Base-by-base conservation (phyloP, 2,888 invertebrate species). In the Trissonchulus latispiculum region DNA sequence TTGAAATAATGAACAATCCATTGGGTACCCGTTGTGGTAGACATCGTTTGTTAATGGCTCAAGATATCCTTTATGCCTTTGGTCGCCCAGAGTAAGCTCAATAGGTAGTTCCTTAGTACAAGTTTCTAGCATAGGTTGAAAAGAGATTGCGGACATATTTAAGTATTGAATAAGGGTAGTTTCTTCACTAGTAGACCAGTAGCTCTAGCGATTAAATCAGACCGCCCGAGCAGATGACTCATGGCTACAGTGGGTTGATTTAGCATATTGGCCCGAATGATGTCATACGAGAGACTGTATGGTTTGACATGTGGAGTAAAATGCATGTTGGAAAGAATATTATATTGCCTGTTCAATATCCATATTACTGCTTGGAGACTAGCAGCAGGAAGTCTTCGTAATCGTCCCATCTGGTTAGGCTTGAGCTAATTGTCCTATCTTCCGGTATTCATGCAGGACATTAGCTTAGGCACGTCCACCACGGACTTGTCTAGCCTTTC, bases 321-420 rank as follows among this genome's bases (percentile, higher is more conserved):
- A 18, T 31, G 64, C 64, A 64, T 64, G 64, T 15, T 64, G 29
- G 28, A 64, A 64, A 18, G 64, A 8, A n/a, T 31, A 64, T 8
- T n/a, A 29, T 31, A 64, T n/a, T 15, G 18, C 28, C 28, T 33
- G 31, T 15, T 64, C 31, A 15, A 64, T 15, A 64, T 64, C 64
- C 8, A 64, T 31, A 18, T 64, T 29, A 64, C 64, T 18, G 64
- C 64, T 64, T 64, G 64, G 15, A 64, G 33, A n/a, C 64, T 64
- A 31, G 33, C 29, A 64, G 64, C 64, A 15, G 28, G 33, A 15
- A 64, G 15, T 29, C 8, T 8, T 31, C 18, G 64, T 64, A 29
- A 64, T n/a, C 29, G 28, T 8, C 18, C 64, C 64, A n/a, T n/a
- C n/a, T n/a, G n/a, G n/a, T n/a, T n/a, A n/a, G n/a, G n/a, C n/a